These are phyloP conservation scores for Sparidentex hasta DNA, from an alignment of 2,797 vertebrate genomes.

Conservation along the genomic window DNA sequence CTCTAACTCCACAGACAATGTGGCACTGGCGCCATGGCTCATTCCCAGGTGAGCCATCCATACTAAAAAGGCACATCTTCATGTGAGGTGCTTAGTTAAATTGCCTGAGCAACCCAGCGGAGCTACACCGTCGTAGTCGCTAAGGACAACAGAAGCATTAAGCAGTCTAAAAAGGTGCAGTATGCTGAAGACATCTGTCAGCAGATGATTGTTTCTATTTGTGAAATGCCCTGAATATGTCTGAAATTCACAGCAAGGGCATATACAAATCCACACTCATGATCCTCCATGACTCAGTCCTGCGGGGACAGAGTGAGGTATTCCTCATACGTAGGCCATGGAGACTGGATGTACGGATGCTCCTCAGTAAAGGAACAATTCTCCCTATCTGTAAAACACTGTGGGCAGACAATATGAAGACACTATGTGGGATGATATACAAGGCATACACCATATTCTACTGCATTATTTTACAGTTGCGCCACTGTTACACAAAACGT, in stretches of 20 bases:
- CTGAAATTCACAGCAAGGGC: conserved; percentile 3
- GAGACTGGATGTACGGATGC: conserved; percentile 4
- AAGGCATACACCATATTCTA: conserved; percentile 12
- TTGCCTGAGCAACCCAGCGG: conserved; percentile 2
- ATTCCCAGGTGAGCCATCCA: conserved; percentile 45
- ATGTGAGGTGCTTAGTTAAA: conserved; percentile 32
- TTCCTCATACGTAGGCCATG: neutral
- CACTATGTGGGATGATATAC: conserved; percentile 11
- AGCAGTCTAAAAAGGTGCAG: neutral
- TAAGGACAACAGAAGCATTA: conserved; percentile 17
- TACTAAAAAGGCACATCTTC: conserved; percentile 21
- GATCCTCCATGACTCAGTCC: conserved; percentile 16
- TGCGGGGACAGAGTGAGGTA: conserved; percentile 32
- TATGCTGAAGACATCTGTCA: neutral
- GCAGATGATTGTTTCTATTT: neutral
- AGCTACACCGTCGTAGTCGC: conserved; percentile 12
- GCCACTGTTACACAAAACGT: neutral
- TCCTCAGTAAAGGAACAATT: neutral
- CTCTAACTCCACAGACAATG: conserved; percentile 35
- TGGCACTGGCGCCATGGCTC: conserved; percentile 11
- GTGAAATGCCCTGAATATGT: conserved; percentile 1
- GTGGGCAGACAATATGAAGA: conserved; percentile 30
- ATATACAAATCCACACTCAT: neutral
- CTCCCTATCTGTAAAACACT: conserved; percentile 3
- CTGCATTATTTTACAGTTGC: conserved; percentile 1